Conservation (phyloP, 2,113 vertebrate species). For the Entomyzon cyanotis region DNA sequence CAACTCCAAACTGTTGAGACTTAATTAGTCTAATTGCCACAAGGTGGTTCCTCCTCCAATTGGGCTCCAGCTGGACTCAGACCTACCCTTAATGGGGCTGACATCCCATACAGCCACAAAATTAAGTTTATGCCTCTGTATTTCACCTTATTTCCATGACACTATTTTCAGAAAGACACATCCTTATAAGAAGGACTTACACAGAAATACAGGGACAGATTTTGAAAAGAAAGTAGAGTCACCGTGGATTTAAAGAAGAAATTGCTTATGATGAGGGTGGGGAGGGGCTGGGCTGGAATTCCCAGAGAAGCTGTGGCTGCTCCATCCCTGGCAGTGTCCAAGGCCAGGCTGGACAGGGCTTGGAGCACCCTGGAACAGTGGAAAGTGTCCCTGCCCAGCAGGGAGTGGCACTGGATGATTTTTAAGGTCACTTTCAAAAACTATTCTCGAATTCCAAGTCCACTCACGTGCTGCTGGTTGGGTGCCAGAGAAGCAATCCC, state of each 20-base stretch:
- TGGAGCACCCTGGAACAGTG: accelerated
- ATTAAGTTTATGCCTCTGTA: not conserved
- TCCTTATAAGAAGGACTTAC: not conserved
- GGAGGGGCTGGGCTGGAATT: not conserved
- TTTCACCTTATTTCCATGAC: not conserved
- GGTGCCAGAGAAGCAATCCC: not conserved
- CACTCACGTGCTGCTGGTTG: not conserved
- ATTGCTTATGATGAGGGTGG: not conserved
- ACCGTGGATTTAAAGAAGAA: not conserved
- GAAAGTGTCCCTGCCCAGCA: not conserved
- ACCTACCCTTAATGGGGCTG: not conserved
- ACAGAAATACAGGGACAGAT: not conserved
- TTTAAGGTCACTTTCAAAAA: not conserved
- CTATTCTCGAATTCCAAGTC: not conserved
- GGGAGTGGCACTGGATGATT: not conserved
- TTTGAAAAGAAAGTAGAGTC: not conserved
- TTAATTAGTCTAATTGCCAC: not conserved
- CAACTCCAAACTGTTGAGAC: not conserved
- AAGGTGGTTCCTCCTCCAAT: not conserved
- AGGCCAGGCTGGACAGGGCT: accelerated
- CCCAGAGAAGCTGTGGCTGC: not conserved
- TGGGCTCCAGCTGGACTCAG: not conserved
- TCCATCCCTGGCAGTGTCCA: not conserved
- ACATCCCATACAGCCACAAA: not conserved
- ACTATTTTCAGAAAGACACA: not conserved